phyloP scores from a whole-genome alignment of 2,797 vertebrate genomes.

The Merluccius polli region DNA sequence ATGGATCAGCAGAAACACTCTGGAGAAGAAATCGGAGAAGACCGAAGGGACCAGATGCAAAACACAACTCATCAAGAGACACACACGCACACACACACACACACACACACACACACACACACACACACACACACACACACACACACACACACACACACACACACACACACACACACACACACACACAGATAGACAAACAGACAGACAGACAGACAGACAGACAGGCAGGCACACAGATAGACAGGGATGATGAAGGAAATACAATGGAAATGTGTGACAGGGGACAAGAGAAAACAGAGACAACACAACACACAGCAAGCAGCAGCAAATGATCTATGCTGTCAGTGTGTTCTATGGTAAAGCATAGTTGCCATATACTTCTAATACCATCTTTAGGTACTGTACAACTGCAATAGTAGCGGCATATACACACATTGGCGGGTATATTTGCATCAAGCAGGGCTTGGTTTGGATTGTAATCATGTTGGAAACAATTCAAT shows the following conservation, averaged over 20 bases:
- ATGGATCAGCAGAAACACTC: constrained; percentile 78
- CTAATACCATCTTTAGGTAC: no score
- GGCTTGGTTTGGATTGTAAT: no score
- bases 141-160: constrained; percentile 9
- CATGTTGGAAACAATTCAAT: no score
- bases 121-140: constrained; percentile 41
- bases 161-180: constrained; percentile 2
- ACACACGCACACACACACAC: constrained; percentile 6
- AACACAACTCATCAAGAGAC: constrained; percentile 74
- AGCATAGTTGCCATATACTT: no score
- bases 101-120: not conserved
- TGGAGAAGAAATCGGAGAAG: constrained; percentile 75
- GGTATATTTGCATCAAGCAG: no score
- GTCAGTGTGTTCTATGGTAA: no score
- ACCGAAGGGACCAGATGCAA: constrained; percentile 79
- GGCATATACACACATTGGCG: no score
- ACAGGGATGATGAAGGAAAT: not conserved
- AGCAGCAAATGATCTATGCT: no score
- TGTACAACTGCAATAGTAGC: no score
- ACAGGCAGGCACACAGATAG: not conserved
- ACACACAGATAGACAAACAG: not conserved
- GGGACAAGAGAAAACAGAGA: no score
- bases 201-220: not conserved
- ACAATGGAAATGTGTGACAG: no score
- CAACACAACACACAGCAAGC: no score